phyloP scores from a whole-genome alignment of 2,797 vertebrate species.

The Diglossa cyanea region DNA sequence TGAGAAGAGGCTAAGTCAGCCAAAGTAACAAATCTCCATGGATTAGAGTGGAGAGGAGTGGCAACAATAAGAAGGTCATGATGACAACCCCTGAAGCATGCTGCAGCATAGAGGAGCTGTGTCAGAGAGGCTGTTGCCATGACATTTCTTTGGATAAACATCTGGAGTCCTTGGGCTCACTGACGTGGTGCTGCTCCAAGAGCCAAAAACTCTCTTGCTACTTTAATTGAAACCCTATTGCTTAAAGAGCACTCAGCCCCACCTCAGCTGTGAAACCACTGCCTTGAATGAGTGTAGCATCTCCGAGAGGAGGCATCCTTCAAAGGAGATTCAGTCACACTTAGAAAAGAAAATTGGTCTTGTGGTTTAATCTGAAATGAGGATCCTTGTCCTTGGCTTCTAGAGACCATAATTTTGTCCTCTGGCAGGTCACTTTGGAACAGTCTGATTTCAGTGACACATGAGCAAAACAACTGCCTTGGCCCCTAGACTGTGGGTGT shows the following conservation, averaged over 20 bases:
- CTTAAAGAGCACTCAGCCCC: not conserved
- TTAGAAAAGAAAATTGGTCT: not conserved
- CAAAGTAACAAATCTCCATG: not conserved
- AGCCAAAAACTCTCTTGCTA: not conserved
- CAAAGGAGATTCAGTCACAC: not conserved
- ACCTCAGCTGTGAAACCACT: not conserved
- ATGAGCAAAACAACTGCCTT: not conserved
- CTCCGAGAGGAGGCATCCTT: not conserved
- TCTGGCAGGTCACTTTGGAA: not conserved
- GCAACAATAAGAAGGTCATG: not conserved
- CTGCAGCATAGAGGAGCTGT: not conserved
- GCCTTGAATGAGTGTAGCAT: not conserved
- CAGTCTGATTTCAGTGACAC: not conserved
- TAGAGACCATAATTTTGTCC: not conserved
- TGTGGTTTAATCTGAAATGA: not conserved
- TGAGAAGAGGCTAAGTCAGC: not conserved
- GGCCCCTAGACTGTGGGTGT: not conserved
- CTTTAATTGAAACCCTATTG: slow-evolving; percentile 7
- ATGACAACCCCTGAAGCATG: not conserved
- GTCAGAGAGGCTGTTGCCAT: slow-evolving; percentile 10
- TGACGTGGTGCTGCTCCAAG: not conserved
- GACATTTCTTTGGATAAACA: slow-evolving; percentile 21
- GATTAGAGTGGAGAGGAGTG: not conserved
- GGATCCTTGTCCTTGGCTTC: not conserved
- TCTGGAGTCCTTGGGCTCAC: not conserved